Base-by-base conservation (phyloP, 2,888 invertebrate species). In the Arenicola marina region DNA sequence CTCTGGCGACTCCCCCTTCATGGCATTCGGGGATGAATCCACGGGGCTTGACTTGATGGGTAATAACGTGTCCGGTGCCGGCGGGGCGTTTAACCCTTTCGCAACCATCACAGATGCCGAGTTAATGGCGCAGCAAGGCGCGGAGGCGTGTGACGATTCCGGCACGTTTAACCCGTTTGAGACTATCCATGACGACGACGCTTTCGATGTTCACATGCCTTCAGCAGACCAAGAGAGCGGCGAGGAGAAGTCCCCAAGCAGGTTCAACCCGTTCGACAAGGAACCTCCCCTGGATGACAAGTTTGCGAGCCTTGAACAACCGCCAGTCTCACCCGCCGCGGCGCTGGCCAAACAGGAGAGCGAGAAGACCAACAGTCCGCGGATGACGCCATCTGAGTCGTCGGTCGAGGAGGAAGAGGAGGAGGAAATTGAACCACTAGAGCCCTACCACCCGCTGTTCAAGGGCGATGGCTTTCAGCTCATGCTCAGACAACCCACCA, bases 381-480 rank as follows among this genome's bases (percentile, higher is more conserved):
- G 61, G 4, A 68, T 62, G 11, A 51, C 58, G 15, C 51, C 68
- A 2, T 65, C 66, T 65, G 74, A 62, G 18, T 51, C 58, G 11
- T 51, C 66, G 1, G 67, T 67, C 64, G 74, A 59, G 32, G 77
- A 77, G 38, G 70, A 67, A 11, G 67, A 66, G 11, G 62, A 62
- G 43, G 69, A 68, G 29, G 56, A 58, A 2, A 86, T 99, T 59
- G 93, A 93, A 83, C 92, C 92, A 58, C 86, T 99, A 59, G 93
- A 93, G 82, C 92, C 92, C 59, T 99, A 95, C 84, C 93, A 95
- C 11, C 88, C 94, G 33, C 87, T 87, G 67, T 92, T 89, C 79
- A 81, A 63, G 18, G 93, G 90, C 0, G 90, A 92, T 29, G 95
- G 95, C 31, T 99, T 97, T 96, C 95, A 96, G 79, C 92, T 98